phyloP scores from a whole-genome alignment of 1,140 invertebrate genomes.

The Papilio dardanus region DNA sequence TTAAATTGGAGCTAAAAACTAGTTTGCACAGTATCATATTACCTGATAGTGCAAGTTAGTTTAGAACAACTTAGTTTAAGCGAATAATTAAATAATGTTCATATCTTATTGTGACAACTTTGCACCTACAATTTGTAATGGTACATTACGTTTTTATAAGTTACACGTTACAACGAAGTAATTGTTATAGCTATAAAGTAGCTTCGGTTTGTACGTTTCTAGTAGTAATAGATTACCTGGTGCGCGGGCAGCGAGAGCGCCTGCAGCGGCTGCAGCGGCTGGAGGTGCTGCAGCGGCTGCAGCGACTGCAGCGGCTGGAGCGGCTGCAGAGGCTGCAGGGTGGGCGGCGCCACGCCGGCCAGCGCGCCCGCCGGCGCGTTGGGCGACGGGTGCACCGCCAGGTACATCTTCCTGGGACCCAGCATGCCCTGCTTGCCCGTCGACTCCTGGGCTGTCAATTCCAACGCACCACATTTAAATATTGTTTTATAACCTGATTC shows the following conservation, averaged over 20 bases:
- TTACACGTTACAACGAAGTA: constrained; percentile 8
- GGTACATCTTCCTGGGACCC: constrained; percentile 92
- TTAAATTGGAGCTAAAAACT: background rate
- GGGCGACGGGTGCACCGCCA: constrained; percentile 89
- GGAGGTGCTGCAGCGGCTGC: constrained; percentile 49
- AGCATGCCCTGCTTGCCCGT: constrained; percentile 91
- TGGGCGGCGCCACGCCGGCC: constrained; percentile 75
- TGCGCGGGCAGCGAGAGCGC: constrained; percentile 58
- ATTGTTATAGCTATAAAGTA: background rate
- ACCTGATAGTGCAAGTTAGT: background rate
- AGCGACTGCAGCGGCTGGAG: constrained; percentile 87
- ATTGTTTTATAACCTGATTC: background rate
- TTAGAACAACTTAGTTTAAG: background rate
- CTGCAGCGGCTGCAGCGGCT: constrained; percentile 53
- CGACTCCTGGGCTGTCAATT: constrained; percentile 87
- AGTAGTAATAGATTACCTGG: constrained; percentile 79
- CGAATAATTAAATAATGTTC: background rate
- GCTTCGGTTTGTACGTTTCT: constrained; percentile 38
- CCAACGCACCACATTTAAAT: constrained; percentile 33
- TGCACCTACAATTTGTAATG: constrained; percentile 21
- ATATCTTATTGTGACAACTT: constrained; percentile 12
- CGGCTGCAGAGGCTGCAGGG: constrained; percentile 86
- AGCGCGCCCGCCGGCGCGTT: constrained; percentile 59
- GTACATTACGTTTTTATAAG: constrained; percentile 8
- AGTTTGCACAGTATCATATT: no score